phyloP scores from a whole-genome alignment of 2,888 invertebrate species.

The Heterodera filipjevi region DNA sequence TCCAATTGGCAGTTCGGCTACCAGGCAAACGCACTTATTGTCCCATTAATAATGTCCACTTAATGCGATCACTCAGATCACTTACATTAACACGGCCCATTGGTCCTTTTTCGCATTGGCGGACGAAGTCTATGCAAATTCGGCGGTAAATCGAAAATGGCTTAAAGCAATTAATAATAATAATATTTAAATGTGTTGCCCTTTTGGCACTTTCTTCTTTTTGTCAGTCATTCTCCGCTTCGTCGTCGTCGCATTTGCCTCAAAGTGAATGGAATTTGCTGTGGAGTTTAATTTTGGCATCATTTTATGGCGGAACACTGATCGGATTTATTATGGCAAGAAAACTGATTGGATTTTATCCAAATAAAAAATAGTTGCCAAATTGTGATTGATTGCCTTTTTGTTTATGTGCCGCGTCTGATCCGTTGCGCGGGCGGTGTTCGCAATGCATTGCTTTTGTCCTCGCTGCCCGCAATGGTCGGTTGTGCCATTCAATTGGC shows the following conservation, averaged over 20 bases:
- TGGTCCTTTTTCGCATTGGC: slow-evolving; percentile 14
- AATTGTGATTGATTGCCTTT: not conserved
- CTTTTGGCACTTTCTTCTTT: too few relatives aligned
- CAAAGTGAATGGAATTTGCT: slow-evolving; percentile 48
- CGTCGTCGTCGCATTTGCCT: slow-evolving; percentile 38
- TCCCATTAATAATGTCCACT: not conserved
- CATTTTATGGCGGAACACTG: slow-evolving; percentile 61
- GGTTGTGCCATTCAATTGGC: slow-evolving; percentile 54
- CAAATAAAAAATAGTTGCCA: slow-evolving; percentile 11
- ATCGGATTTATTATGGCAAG: slow-evolving; percentile 57
- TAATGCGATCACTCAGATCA: too few relatives aligned
- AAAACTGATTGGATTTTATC: not conserved
- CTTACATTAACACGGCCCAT: slow-evolving; percentile 63
- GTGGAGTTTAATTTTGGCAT: slow-evolving; percentile 57
- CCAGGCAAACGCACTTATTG: slow-evolving; percentile 44
- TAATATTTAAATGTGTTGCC: not conserved
- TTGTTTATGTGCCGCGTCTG: slow-evolving; percentile 53
- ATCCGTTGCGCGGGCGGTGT: slow-evolving; percentile 52
- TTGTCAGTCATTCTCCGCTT: not conserved
- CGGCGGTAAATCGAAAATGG: not conserved
- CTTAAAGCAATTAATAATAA: slow-evolving; percentile 12
- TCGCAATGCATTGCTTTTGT: slow-evolving; percentile 48
- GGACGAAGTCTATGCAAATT: not conserved
- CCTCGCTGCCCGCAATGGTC: slow-evolving; percentile 52
- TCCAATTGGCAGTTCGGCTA: slow-evolving; percentile 65